These are phyloP conservation scores for Aphyosemion australe DNA, from an alignment of 2,113 vertebrate species.

Conservation along the genomic window DNA sequence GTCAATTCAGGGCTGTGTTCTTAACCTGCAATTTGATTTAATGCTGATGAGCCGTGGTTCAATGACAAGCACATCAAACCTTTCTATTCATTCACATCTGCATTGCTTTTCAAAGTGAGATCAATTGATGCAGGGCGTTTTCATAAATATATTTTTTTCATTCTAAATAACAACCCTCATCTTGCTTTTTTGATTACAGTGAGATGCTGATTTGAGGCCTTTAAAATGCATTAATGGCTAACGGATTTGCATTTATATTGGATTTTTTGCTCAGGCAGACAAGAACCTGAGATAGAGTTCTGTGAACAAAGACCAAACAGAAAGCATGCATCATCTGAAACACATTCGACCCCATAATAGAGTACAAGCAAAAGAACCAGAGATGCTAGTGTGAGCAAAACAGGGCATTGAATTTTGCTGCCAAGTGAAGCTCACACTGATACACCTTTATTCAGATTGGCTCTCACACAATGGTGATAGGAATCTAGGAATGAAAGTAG, in stretches of 20 bases:
- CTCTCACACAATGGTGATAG: constrained; percentile 27
- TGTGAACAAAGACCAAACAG: constrained; percentile 74
- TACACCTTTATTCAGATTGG: constrained; percentile 51
- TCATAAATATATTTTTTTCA: constrained; percentile 75
- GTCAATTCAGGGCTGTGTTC: constrained; percentile 19
- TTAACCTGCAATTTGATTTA: constrained; percentile 20
- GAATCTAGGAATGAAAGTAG: constrained; percentile 35
- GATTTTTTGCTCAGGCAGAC: constrained; percentile 69
- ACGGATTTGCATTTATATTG: constrained; percentile 86
- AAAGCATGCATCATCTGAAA: constrained; percentile 70
- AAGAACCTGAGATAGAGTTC: constrained; percentile 71
- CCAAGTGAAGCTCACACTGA: constrained; percentile 41
- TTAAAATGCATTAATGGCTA: constrained; percentile 80
- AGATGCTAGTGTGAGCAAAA: constrained; percentile 63
- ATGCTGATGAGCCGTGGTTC: constrained; percentile 31
- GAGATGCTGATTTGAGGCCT: constrained; percentile 74
- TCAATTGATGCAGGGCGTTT: constrained; percentile 69
- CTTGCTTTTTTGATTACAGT: constrained; percentile 76
- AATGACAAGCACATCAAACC: constrained; percentile 29
- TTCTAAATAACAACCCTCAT: constrained; percentile 73
- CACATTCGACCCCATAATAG: constrained; percentile 72
- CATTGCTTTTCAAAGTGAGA: constrained; percentile 55
- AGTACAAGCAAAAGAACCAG: constrained; percentile 61
- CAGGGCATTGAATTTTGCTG: constrained; percentile 47
- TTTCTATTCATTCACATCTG: constrained; percentile 45